These are phyloP conservation scores for Gandaritis pyraliata DNA, from an alignment of 2,888 invertebrate species.

Conservation along the genomic window DNA sequence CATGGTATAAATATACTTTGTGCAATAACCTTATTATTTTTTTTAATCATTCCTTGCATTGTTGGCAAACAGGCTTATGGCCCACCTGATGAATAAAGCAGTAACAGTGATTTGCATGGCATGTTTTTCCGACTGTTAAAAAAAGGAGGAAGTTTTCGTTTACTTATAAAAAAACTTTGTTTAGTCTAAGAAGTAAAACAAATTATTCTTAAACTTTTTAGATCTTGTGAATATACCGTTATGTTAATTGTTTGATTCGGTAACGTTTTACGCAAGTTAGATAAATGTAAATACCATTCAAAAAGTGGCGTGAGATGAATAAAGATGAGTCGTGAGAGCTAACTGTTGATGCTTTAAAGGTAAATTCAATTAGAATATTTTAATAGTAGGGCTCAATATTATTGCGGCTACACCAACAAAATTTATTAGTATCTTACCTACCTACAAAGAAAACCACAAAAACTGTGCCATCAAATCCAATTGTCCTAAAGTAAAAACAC, in stretches of 20 bases:
- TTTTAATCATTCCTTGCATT: too few relatives aligned
- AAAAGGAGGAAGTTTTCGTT: too few relatives aligned
- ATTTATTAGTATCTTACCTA: background rate
- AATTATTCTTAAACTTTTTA: background rate
- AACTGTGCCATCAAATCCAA: too few relatives aligned
- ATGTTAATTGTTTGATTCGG: conserved; percentile 25
- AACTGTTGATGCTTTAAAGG: conserved; percentile 14
- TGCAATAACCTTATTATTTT: too few relatives aligned
- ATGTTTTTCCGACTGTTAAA: too few relatives aligned
- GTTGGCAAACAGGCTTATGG: too few relatives aligned
- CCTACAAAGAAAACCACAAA: too few relatives aligned
- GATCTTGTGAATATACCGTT: background rate
- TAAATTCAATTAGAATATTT: conserved; percentile 7
- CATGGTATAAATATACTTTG: too few relatives aligned
- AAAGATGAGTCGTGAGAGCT: conserved; percentile 20
- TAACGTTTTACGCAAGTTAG: conserved; percentile 25
- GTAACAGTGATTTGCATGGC: background rate
- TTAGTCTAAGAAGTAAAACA: too few relatives aligned
- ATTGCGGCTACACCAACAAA: background rate
- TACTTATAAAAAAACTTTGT: too few relatives aligned
- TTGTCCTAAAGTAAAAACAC: too few relatives aligned
- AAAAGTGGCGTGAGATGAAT: conserved; percentile 23
- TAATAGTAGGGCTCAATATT: conserved; percentile 8
- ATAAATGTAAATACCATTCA: conserved; percentile 24
- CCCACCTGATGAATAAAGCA: background rate